These are phyloP conservation scores for Osmerus mordax DNA, from an alignment of 2,113 vertebrate genomes.

Conservation along the genomic window DNA sequence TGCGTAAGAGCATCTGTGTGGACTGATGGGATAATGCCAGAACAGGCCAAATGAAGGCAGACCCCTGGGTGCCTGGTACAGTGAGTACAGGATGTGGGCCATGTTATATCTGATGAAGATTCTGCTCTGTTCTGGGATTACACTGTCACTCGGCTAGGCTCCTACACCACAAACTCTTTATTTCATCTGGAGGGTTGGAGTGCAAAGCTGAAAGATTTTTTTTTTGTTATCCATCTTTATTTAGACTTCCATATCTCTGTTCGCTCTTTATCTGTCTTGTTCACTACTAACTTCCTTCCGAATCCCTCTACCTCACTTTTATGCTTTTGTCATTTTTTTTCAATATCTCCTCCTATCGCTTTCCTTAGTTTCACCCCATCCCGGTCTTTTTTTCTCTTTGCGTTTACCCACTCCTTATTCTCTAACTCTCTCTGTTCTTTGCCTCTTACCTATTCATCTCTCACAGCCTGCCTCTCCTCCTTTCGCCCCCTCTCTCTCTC, in stretches of 20 bases:
- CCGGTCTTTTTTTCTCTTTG: not conserved
- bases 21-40: not conserved
- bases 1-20: slow-evolving; percentile 1
- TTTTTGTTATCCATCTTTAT: slow-evolving; percentile 8
- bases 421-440: not conserved
- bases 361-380: slow-evolving; percentile 7
- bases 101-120: slow-evolving; percentile 5
- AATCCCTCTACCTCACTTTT: not conserved
- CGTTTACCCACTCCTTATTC: no score
- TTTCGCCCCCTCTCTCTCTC: not conserved
- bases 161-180: not conserved
- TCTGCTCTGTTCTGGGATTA: not conserved
- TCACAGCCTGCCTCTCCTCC: not conserved
- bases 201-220: not conserved
- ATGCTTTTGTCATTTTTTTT: not conserved
- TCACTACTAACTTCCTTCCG: not conserved
- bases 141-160: slow-evolving; percentile 1
- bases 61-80: slow-evolving; percentile 18
- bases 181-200: not conserved
- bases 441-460: not conserved
- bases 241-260: slow-evolving; percentile 7
- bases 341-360: not conserved
- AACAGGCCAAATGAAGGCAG: not conserved
- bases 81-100: not conserved
- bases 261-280: not conserved